phyloP scores from a whole-genome alignment of 2,113 vertebrate species.

The Lampris megalopsis region DNA sequence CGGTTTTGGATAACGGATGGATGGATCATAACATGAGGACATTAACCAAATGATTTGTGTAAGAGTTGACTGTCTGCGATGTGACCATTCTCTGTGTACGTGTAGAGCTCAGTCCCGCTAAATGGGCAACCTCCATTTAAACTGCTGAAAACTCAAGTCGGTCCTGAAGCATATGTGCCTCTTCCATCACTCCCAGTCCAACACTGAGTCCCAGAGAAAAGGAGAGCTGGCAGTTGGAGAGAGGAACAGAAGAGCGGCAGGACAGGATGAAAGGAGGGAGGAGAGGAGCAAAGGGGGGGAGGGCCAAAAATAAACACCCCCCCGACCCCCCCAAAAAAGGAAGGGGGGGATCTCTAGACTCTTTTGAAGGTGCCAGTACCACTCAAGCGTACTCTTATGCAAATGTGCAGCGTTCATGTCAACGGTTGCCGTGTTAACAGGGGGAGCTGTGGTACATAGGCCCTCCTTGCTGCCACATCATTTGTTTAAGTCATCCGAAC shows the following conservation, averaged over 20 bases:
- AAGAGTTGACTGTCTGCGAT: conserved; percentile 30
- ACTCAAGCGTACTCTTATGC: conserved; percentile 74
- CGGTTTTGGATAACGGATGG: too few relatives aligned
- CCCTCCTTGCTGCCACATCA: conserved; percentile 76
- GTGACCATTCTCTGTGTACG: conserved; percentile 41
- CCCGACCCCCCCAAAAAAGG: conserved; percentile 25
- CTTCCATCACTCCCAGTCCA: conserved; percentile 68
- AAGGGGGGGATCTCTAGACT: conserved; percentile 55
- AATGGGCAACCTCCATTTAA: conserved; percentile 62
- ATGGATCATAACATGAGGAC: too few relatives aligned
- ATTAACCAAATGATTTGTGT: conserved; percentile 21
- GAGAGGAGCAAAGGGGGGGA: conserved; percentile 44
- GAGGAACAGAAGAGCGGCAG: conserved; percentile 39
- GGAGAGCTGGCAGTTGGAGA: conserved; percentile 55
- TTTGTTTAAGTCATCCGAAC: conserved; percentile 81
- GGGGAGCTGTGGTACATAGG: conserved; percentile 66
- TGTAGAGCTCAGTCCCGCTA: conserved; percentile 52
- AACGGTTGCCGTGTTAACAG: conserved; percentile 79
- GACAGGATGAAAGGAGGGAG: conserved; percentile 66
- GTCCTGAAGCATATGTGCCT: conserved; percentile 63
- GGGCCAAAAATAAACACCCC: conserved; percentile 63
- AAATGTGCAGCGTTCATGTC: conserved; percentile 76
- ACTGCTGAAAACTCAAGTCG: conserved; percentile 48
- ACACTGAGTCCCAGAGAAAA: conserved; percentile 67
- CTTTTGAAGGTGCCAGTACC: conserved; percentile 67